Evolutionary conservation across 2,797 vertebrate genomes (phyloP), one percentile per base, ranked within the genome.

Genomic region (Danio jaintianensis): DNA sequence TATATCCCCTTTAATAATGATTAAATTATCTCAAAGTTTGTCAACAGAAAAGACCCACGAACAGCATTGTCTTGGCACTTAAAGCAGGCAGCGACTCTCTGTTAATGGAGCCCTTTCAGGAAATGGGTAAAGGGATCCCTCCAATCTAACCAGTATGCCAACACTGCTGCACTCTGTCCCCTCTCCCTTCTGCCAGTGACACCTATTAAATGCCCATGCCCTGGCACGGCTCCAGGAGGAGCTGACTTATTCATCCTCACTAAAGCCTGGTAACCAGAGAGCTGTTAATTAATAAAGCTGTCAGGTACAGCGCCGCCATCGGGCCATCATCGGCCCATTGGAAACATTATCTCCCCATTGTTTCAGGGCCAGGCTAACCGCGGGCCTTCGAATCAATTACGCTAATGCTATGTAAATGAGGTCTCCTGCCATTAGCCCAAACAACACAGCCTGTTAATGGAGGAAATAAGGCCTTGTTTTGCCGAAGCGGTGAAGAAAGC

Each of bases 331-430:
- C 86, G 89, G 90, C 92, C 92, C 90, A 92, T 90, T 91, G 83
- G 94, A 93, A 95, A 95, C 87, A 91, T 91, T 89, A 93, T 92
- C 93, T 93, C 83, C 85, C 91, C 86, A 80, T 90, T 90, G 86
- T 88, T 88, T 88, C 84, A 86, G 85, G 80, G 86, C 84, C 76
- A 72, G 78, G 80, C 90, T 87, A 84, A 86, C 93, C 89, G 86
- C 86, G 61, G 59, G 86, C 92, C 90, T 88, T 92, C 90, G 72
- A 85, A 84, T 92, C 94, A 94, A 96, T 96, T 95, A 96, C 90
- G 91, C 93, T 95, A 96, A 95, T 95, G 94, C 91, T 91, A 95
- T 96, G 95, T 93, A 96, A 95, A 96, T 94, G 91, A 95, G 91
- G 90, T 84, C 90, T 90, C 90, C 90, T 93, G 90, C 90, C 93